phyloP scores from a whole-genome alignment of 2,113 vertebrate genomes.

The Oceanodroma tethys region DNA sequence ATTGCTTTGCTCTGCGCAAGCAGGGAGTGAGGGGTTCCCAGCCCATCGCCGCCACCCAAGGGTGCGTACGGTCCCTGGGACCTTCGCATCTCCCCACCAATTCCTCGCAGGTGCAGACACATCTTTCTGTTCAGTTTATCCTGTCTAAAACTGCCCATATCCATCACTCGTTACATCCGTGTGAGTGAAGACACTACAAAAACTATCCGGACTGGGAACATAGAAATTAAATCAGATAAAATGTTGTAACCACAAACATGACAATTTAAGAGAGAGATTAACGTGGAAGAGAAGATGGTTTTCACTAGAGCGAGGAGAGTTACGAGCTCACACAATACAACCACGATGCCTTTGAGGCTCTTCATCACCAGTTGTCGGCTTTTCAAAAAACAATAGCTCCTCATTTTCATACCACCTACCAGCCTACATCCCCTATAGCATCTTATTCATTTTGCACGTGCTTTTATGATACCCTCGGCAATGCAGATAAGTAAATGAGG shows the following conservation, averaged over 20 bases:
- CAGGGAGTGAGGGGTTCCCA: neutral
- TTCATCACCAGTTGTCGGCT: neutral
- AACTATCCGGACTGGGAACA: neutral
- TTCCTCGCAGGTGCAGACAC: fast-evolving
- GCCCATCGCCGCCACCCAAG: neutral
- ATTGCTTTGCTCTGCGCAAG: fast-evolving
- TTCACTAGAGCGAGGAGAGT: neutral
- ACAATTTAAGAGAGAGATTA: neutral
- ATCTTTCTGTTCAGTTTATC: neutral
- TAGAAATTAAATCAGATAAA: neutral
- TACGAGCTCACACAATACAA: neutral
- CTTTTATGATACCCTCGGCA: neutral
- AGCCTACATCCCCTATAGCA: neutral
- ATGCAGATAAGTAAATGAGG: neutral
- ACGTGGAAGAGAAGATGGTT: neutral
- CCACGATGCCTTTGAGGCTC: neutral
- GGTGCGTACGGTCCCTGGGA: fast-evolving
- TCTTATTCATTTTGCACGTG: neutral
- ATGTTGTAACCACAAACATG: neutral
- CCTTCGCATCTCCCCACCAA: fast-evolving
- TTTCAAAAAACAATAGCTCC: neutral
- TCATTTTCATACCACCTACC: neutral
- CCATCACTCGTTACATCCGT: fast-evolving
- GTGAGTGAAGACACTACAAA: neutral
- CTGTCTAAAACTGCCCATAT: too few relatives aligned